phyloP scores from a whole-genome alignment of 2,113 vertebrate species.

The Pyxicephalus adspersus region DNA sequence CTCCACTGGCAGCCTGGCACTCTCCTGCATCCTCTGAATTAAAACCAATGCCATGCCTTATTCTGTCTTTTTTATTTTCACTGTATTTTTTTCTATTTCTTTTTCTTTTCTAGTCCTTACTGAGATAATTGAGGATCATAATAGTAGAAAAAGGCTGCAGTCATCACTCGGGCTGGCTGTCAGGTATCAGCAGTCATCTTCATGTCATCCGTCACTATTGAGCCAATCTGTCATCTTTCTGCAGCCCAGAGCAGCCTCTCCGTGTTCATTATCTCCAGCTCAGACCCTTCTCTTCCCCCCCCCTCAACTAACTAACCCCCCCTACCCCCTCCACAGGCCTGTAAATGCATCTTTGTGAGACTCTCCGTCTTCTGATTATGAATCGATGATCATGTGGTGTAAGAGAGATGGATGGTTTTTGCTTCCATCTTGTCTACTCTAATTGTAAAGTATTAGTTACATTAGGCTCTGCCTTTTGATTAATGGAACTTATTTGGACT shows the following conservation, averaged over 20 bases:
- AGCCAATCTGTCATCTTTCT: slow-evolving; percentile 84
- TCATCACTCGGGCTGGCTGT: slow-evolving; percentile 88
- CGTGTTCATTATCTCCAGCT: slow-evolving; percentile 92
- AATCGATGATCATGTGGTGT: slow-evolving; percentile 99
- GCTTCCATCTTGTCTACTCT: slow-evolving; percentile 99
- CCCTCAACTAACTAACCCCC: slow-evolving; percentile 62
- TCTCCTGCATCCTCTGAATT: slow-evolving; percentile 61
- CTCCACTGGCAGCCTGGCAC: slow-evolving; percentile 59
- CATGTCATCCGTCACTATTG: slow-evolving; percentile 92
- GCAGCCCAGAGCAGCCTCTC: slow-evolving; percentile 85
- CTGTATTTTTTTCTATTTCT: slow-evolving; percentile 49
- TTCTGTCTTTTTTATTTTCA: slow-evolving; percentile 44
- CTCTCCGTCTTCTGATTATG: slow-evolving; percentile 94
- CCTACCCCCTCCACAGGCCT: slow-evolving; percentile 65
- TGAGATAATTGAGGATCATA: slow-evolving; percentile 90
- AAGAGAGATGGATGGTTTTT: slow-evolving; percentile 99
- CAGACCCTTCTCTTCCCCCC: slow-evolving; percentile 71
- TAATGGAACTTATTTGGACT: slow-evolving; percentile 99
- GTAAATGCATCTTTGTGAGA: slow-evolving; percentile 85
- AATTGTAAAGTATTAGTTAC: slow-evolving; percentile 99
- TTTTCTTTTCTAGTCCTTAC: slow-evolving; percentile 74
- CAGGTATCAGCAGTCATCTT: slow-evolving; percentile 88
- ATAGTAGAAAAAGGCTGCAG: slow-evolving; percentile 81
- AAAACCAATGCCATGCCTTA: slow-evolving; percentile 70
- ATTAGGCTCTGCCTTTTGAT: slow-evolving; percentile 99